Base-by-base conservation (phyloP, 2,888 invertebrate species). In the Theristus sp. region DNA sequence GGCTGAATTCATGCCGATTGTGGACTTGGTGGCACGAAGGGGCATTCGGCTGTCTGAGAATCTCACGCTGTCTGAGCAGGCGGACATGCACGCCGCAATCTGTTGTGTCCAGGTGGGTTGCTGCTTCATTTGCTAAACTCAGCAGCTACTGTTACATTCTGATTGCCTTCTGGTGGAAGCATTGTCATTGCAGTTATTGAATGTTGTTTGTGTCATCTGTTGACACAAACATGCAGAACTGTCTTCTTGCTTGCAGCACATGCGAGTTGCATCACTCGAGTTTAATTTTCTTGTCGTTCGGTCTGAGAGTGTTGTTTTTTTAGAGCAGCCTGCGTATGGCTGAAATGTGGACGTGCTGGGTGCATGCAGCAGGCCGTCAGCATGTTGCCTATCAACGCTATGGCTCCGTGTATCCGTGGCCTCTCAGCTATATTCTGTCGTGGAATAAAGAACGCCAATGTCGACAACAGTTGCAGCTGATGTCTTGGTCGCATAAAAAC, bases 41-140 rank as follows among this genome's bases (percentile, higher is more conserved):
- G 87, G 87, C 0, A 82, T 84, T 29, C 81, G 83, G 6, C 77
- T 93, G 47, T 86, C 87, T 2, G 78, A 80, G 25, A 78, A 82
- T 66, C 76, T 93, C 63, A 82, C 83, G 49, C 80, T 82, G 1
- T 82, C 84, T 56, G 84, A 88, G 69, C 85, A 85, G 71, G 84
- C 87, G 0, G 94, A 96, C 72, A 84, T 94, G 84, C 81, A 88
- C 66, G 91, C 94, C 0, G 93, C 89, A 73, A 88, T 91, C n/a
- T 17, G 22, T 30, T 22, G 17, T 22, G n/a, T 56, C 2, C 28
- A 56, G n/a, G 49, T 49, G 20, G 20, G n/a, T 49, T 38, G 79
- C 86, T 89, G 1, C 79, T 94, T 25, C n/a, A n/a, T n/a, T n/a
- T n/a, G n/a, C n/a, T n/a, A n/a, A n/a, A 85, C 91, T 2, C 73